Conservation (phyloP, 2,888 invertebrate species). For the Agrochola lychnidis region DNA sequence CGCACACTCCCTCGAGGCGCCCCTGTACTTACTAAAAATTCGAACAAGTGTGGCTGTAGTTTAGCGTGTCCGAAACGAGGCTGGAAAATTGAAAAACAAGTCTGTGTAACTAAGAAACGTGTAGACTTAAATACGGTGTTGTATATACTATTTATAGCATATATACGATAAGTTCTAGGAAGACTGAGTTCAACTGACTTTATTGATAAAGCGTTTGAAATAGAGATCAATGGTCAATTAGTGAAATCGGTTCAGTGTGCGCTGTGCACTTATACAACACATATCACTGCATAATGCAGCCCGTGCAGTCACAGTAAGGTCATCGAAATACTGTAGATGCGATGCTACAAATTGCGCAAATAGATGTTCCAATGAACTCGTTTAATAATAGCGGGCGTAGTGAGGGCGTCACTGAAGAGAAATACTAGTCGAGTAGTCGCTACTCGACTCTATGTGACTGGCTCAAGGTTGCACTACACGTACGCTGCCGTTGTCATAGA, state of each 20-base stretch:
- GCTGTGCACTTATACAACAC: conserved; percentile 41
- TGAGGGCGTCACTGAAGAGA: conserved; percentile 85
- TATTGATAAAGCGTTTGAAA: conserved; percentile 56
- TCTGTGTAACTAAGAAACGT: conserved; percentile 52
- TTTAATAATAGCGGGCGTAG: conserved; percentile 89
- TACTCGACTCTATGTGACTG: conserved; percentile 73
- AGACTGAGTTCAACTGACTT: conserved; percentile 47
- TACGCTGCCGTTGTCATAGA: conserved; percentile 71
- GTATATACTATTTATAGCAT: conserved; percentile 31
- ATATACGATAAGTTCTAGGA: conserved; percentile 45
- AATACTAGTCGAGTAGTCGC: conserved; percentile 76
- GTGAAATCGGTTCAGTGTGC: conserved; percentile 54
- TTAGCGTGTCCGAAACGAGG: conserved; percentile 70
- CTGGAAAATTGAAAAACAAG: conserved; percentile 73
- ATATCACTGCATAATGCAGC: conserved; percentile 62
- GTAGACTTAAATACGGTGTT: conserved; percentile 35
- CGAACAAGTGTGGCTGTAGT: conserved; percentile 72
- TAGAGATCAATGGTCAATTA: conserved; percentile 61
- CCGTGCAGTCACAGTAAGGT: conserved; percentile 82
- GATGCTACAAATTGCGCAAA: conserved; percentile 89
- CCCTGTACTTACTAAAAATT: conserved; percentile 73
- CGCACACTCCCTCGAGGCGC: conserved; percentile 79
- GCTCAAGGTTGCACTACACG: conserved; percentile 80
- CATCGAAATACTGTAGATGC: conserved; percentile 86
- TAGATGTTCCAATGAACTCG: conserved; percentile 91